These are phyloP conservation scores for Rotaria socialis DNA, from an alignment of 2,888 invertebrate species.

Conservation along the genomic window DNA sequence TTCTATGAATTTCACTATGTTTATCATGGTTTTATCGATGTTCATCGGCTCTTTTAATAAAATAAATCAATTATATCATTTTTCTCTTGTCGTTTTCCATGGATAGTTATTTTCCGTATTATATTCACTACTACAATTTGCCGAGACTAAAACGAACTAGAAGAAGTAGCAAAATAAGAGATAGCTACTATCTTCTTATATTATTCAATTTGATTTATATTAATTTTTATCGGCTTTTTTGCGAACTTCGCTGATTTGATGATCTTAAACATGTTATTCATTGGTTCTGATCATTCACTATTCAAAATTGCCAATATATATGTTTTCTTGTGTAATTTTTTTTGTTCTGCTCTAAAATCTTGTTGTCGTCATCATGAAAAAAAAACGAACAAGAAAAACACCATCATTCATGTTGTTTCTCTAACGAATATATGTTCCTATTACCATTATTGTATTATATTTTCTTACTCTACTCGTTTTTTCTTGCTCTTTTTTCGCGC, in stretches of 20 bases:
- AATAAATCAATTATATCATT: not conserved
- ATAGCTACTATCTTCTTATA: not conserved
- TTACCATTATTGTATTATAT: slow-evolving; percentile 1
- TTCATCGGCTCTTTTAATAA: not conserved
- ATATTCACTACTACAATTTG: not conserved
- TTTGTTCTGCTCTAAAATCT: too few relatives aligned
- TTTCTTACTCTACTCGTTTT: not conserved
- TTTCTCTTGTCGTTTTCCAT: not conserved
- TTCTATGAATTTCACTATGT: not conserved
- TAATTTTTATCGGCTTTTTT: not conserved
- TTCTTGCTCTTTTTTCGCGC: not conserved
- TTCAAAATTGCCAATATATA: not conserved
- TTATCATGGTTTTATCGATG: not conserved
- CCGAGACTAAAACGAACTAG: not conserved
- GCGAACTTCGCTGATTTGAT: not conserved
- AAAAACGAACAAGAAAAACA: not conserved
- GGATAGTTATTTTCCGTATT: not conserved
- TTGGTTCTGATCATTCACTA: not conserved
- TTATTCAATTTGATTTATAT: not conserved
- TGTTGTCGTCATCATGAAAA: not conserved
- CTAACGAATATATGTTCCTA: not conserved
- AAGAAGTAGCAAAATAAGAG: not conserved
- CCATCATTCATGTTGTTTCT: not conserved
- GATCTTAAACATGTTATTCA: not conserved
- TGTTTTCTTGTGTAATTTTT: not conserved